phyloP scores from a whole-genome alignment of 2,888 invertebrate species.

The Chrysotoxum bicinctum region DNA sequence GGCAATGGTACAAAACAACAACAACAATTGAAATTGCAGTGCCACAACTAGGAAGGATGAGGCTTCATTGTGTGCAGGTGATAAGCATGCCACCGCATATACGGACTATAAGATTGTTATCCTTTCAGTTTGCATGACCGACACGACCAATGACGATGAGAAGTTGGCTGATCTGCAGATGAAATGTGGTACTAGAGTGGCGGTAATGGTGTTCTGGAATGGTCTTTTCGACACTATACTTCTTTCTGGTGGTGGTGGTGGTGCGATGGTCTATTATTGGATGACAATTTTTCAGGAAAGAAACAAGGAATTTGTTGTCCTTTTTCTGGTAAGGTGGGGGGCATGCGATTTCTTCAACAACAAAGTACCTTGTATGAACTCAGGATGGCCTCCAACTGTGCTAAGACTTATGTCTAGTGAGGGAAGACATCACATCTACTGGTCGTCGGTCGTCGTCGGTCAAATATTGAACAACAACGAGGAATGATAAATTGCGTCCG shows the following conservation, averaged over 20 bases:
- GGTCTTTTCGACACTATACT: conserved; percentile 63
- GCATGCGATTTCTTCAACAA: neutral
- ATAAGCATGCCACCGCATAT: conserved; percentile 61
- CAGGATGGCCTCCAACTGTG: neutral
- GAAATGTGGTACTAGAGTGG: conserved; percentile 61
- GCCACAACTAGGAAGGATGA: conserved; percentile 27
- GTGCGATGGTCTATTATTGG: conserved; percentile 27
- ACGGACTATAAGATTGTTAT: conserved; percentile 55
- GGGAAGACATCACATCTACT: conserved; percentile 6
- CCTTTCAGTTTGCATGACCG: conserved; percentile 23
- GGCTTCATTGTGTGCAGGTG: conserved; percentile 55
- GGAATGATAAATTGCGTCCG: conserved; percentile 64
- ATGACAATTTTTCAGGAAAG: conserved; percentile 13
- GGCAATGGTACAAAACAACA: neutral
- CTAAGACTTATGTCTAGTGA: neutral
- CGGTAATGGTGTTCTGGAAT: conserved; percentile 41
- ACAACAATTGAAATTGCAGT: conserved; percentile 37
- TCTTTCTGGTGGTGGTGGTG: conserved; percentile 7
- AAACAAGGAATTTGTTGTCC: conserved; percentile 6
- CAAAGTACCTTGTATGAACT: neutral
- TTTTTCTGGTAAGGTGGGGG: neutral
- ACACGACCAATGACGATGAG: conserved; percentile 18
- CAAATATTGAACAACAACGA: conserved; percentile 46
- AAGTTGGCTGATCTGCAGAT: conserved; percentile 59
- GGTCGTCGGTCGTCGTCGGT: neutral